Evolutionary conservation across 2,888 invertebrate genomes (phyloP), one percentile per base, ranked within the genome.

Genomic region (Chironomus tentans): DNA sequence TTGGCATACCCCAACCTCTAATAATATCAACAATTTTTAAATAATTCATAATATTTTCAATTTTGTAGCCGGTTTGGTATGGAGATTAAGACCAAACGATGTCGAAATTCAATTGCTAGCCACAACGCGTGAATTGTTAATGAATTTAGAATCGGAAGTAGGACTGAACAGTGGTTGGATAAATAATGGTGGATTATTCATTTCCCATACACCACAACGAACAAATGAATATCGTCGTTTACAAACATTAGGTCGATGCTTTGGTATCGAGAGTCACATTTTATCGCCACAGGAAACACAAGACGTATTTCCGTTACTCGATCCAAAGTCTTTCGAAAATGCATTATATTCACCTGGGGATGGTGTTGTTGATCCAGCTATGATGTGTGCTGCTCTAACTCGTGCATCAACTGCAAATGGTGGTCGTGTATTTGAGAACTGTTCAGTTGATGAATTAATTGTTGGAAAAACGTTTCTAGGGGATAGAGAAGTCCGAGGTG

Each of bases 131-230:
- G 84, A 87, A 21, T 87, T 94, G 69, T 87, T 95, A 79, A 87
- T 86, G 70, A 85, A 86, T 47, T 83, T 95, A 74, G 92, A 94
- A 82, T 83, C 88, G 71, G 95, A 96, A 83, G 92, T 91, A 0
- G 95, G 91, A 0, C 85, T 92, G 10, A 87, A 92, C 83, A 90
- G 95, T 0, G 95, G 95, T 0, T 96, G 93, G 91, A 91, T 90
- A 79, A 91, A 93, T 82, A 95, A 95, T 84, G 96, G 96, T 2
- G 95, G 95, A 61, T 86, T 97, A 80, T 95, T 94, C 82, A 92
- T 95, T 79, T 94, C 95, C 4, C 88, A 89, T 80, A 88, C 87
- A 71, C 86, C 89, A 76, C 82, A 81, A 79, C 79, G 80, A 78
- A 50, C 76, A n/a, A 90, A 93, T 82, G 95, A 96, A 84, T 95